A percentile compares a stretch with the other conserved stretches of the same genome.
Conservation (phyloP, 2,113 vertebrate species). For the Sinocyclocheilus maitianheensis region DNA sequence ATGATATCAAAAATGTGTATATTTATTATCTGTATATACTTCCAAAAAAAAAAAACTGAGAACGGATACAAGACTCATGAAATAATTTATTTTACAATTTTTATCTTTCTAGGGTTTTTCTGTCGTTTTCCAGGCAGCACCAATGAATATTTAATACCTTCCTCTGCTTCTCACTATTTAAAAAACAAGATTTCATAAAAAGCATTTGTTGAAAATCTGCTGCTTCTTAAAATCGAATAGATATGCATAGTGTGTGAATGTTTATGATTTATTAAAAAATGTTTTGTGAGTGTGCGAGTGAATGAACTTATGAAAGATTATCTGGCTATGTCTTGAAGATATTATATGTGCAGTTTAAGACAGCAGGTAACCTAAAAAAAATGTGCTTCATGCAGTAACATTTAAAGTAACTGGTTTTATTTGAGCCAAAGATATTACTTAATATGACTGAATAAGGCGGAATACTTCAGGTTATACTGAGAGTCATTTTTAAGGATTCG, state of each 20-base stretch:
- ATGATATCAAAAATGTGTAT: too few species aligned
- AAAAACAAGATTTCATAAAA: neutral
- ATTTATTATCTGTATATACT: too few species aligned
- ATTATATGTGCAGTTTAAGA: slow-evolving; percentile 1
- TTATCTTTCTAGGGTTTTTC: neutral
- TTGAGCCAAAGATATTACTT: slow-evolving; percentile 1
- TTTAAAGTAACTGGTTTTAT: neutral
- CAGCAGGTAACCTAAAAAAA: neutral
- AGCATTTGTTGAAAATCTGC: neutral
- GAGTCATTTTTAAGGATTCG: neutral
- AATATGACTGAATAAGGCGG: neutral
- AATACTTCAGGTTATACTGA: neutral
- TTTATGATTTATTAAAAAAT: slow-evolving; percentile 36
- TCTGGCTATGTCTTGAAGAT: neutral
- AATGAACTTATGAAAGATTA: neutral
- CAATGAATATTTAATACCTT: neutral
- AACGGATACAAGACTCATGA: neutral
- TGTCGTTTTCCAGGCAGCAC: neutral
- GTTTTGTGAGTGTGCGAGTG: neutral
- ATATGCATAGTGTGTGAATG: slow-evolving; percentile 27
- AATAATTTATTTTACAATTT: neutral
- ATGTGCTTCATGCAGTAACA: neutral
- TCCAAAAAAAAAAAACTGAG: too few species aligned
- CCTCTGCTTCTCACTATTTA: too few species aligned
- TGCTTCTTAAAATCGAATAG: neutral